Conservation (phyloP, 2,797 vertebrate species). For the Tapirus indicus region DNA sequence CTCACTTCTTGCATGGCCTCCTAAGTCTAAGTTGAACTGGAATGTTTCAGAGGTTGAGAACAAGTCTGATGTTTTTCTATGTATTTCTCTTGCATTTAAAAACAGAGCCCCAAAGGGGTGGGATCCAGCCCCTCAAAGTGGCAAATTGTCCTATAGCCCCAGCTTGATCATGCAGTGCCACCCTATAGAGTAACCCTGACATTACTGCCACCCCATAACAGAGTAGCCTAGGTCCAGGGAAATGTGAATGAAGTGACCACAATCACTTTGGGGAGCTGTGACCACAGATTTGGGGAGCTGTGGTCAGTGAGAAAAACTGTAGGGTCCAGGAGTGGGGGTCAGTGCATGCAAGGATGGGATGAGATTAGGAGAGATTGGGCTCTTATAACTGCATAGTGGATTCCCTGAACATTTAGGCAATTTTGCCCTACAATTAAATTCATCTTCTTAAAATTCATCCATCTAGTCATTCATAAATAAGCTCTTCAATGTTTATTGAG, state of each 20-base stretch:
- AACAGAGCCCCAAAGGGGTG: not conserved
- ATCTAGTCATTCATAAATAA: not conserved
- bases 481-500: not conserved
- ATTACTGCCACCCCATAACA: not conserved
- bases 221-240: not conserved
- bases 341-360: not conserved
- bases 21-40: not conserved
- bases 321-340: not conserved
- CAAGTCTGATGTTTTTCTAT: not conserved
- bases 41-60: not conserved
- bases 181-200: not conserved
- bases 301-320: not conserved
- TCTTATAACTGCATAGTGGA: not conserved
- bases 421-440: not conserved
- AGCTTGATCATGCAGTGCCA: not conserved
- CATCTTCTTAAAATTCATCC: not conserved
- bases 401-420: not conserved
- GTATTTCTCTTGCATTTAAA: conserved; percentile 26
- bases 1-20: not conserved
- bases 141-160: not conserved
- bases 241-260: not conserved
- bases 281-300: not conserved
- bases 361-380: not conserved
- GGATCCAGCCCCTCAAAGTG: not conserved
- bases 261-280: not conserved